These are phyloP conservation scores for Pseudomyrmex dendroicus DNA, from an alignment of 1,140 invertebrate genomes.

Conservation along the genomic window DNA sequence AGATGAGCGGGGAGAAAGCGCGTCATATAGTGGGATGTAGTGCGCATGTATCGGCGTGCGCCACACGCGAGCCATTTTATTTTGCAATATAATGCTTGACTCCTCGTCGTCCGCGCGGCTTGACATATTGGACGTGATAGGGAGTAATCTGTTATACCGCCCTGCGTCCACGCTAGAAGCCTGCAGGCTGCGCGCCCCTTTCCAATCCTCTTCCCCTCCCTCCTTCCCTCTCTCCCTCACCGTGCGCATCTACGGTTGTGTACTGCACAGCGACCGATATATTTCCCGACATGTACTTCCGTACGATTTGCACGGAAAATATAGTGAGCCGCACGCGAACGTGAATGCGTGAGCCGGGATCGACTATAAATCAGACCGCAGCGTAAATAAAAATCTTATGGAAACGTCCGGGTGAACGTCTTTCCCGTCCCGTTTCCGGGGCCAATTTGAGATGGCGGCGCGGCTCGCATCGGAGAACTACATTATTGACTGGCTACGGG, in stretches of 20 bases:
- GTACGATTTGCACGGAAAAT: slow-evolving; percentile 48
- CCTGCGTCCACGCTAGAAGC: slow-evolving; percentile 59
- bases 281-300: slow-evolving; percentile 52
- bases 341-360: slow-evolving; percentile 58
- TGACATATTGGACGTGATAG: slow-evolving; percentile 74
- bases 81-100: slow-evolving; percentile 72
- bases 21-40: neutral
- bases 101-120: slow-evolving; percentile 65
- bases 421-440: neutral
- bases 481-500: slow-evolving; percentile 4
- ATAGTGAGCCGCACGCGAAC: slow-evolving; percentile 20
- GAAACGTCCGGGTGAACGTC: neutral
- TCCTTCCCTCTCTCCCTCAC: neutral
- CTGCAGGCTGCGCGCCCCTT: neutral
- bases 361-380: slow-evolving; percentile 67
- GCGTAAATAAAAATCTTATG: slow-evolving; percentile 69
- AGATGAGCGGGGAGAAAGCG: too few relatives aligned
- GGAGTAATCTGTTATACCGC: slow-evolving; percentile 71
- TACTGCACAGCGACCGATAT: slow-evolving; percentile 56
- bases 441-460: slow-evolving; percentile 42
- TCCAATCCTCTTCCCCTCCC: neutral
- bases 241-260: slow-evolving; percentile 19
- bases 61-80: slow-evolving; percentile 65
- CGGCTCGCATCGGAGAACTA: neutral
- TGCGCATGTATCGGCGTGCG: slow-evolving; percentile 1